Conservation (phyloP, 2,888 invertebrate genomes). For the Dicyrtomina minuta region DNA sequence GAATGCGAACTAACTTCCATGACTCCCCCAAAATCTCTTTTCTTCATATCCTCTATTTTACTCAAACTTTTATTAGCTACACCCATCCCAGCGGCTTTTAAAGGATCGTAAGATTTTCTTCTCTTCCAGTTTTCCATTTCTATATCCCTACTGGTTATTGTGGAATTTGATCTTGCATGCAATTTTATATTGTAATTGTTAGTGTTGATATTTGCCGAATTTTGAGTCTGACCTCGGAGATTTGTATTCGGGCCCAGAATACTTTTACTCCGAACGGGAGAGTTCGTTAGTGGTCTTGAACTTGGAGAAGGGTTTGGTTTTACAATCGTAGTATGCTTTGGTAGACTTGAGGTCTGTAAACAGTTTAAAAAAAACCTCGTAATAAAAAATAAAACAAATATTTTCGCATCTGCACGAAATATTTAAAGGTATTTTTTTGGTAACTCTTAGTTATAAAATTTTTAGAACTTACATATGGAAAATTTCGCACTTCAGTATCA, state of each 20-base stretch:
- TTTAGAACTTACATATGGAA: slow-evolving; percentile 13
- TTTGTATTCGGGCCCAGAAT: slow-evolving; percentile 32
- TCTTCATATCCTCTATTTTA: slow-evolving; percentile 6
- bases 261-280: slow-evolving; percentile 22
- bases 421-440: not conserved
- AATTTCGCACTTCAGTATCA: slow-evolving; percentile 24
- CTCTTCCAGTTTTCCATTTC: slow-evolving; percentile 95
- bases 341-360: slow-evolving; percentile 8
- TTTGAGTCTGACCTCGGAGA: slow-evolving; percentile 7
- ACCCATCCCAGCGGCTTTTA: slow-evolving; percentile 88
- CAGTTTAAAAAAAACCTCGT: no score
- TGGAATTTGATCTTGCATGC: slow-evolving; percentile 61
- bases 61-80: slow-evolving; percentile 55
- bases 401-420: not conserved
- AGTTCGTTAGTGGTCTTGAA: slow-evolving; percentile 7
- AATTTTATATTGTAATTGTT: slow-evolving; percentile 25
- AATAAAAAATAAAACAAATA: not conserved
- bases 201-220: not conserved
- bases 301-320: not conserved
- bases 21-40: not conserved
- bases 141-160: slow-evolving; percentile 73
- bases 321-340: not conserved
- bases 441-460: no score
- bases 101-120: slow-evolving; percentile 91
- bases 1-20: not conserved